Percentiles rank a stretch among this genome's conserved stretches.
These are phyloP conservation scores for Noctua comes DNA, from an alignment of 2,888 invertebrate species.

Conservation along the genomic window DNA sequence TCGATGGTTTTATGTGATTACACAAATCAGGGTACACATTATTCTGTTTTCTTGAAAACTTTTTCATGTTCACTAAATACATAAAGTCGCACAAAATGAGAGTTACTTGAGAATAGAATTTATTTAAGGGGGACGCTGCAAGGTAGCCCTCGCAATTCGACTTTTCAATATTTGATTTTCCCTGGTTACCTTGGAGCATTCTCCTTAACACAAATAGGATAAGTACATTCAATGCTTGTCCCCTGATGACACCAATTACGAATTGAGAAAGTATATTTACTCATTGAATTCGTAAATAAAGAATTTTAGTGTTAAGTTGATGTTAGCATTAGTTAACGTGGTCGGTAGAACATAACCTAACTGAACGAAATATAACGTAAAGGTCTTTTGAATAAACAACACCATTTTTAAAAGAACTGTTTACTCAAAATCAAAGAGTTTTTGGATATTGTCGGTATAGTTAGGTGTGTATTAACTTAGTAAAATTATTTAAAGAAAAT, in stretches of 20 bases:
- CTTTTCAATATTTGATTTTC: constrained; percentile 10
- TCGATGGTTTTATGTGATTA: constrained; percentile 81
- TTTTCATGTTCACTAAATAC: constrained; percentile 56
- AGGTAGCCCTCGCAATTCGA: neutral
- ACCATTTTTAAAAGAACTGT: constrained; percentile 39
- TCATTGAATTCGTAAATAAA: constrained; percentile 70
- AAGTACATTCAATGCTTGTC: constrained; percentile 75
- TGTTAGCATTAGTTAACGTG: constrained; percentile 87
- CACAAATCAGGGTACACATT: constrained; percentile 80
- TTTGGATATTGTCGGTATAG: constrained; percentile 77
- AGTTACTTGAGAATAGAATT: constrained; percentile 63
- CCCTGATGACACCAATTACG: constrained; percentile 83
- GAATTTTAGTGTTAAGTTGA: constrained; percentile 79
- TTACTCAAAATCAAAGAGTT: constrained; percentile 64
- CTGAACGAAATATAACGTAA: constrained; percentile 61
- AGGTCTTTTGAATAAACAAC: constrained; percentile 60
- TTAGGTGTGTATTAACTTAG: constrained; percentile 80
- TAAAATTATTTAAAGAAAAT: constrained; percentile 77
- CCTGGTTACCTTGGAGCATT: constrained; percentile 13
- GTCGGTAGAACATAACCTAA: constrained; percentile 83
- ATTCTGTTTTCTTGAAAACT: constrained; percentile 68
- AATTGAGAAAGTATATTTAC: constrained; percentile 72
- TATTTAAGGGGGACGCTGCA: constrained; percentile 38
- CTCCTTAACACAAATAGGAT: constrained; percentile 63
- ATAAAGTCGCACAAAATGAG: constrained; percentile 70